A percentile compares a stretch with the other conserved stretches of the same genome.
phyloP scores from a whole-genome alignment of 1,140 invertebrate genomes.

The Calephelis virginiensis region DNA sequence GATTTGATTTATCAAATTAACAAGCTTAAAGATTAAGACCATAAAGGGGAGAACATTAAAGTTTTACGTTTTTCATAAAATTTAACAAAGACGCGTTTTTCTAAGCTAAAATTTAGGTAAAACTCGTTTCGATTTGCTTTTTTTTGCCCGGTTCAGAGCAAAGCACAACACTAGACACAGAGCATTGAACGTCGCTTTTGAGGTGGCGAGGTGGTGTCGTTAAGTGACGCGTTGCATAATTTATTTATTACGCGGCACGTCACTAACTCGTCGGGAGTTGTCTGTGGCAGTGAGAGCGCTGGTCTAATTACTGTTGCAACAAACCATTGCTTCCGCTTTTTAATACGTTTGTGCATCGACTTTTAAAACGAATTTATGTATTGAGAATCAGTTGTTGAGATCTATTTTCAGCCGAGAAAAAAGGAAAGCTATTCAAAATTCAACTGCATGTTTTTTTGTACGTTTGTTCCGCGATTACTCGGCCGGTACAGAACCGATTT shows the following conservation, averaged over 20 bases:
- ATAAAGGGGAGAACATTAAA: no score
- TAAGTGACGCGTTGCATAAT: conserved; percentile 70
- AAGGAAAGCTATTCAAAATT: no score
- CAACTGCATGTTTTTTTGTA: no score
- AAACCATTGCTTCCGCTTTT: conserved; percentile 2
- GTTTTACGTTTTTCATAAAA: no score
- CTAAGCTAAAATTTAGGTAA: neutral
- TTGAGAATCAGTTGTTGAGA: neutral
- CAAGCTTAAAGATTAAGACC: no score
- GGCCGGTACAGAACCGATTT: no score
- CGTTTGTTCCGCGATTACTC: no score
- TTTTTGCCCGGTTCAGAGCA: conserved; percentile 12
- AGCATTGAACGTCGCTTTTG: conserved; percentile 24
- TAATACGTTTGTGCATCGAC: neutral
- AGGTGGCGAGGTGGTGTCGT: conserved; percentile 51
- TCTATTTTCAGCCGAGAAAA: no score
- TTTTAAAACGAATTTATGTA: neutral
- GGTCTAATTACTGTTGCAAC: conserved; percentile 49
- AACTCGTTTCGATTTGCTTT: neutral
- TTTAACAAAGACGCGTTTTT: no score
- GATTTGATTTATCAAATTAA: no score
- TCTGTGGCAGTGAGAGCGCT: conserved; percentile 38
- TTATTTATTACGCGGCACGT: conserved; percentile 71
- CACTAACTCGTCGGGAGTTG: conserved; percentile 50
- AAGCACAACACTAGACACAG: conserved; percentile 16